Percentiles rank a stretch among this genome's conserved stretches.
Conservation (phyloP, 2,888 invertebrate genomes). For the Neoascia interrupta region DNA sequence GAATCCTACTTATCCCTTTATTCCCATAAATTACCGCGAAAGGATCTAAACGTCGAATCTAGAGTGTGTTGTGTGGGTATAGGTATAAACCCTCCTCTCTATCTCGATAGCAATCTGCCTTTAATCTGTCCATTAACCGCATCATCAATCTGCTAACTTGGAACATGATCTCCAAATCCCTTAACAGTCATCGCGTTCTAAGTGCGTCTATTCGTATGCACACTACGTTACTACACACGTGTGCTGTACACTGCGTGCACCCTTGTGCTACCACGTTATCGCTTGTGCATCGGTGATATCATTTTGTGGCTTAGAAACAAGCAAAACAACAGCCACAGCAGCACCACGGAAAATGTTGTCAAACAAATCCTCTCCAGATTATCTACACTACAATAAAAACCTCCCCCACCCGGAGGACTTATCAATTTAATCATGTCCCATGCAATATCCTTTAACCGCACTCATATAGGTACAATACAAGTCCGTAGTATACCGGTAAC, state of each 20-base stretch:
- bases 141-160: conserved; percentile 57
- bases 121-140: conserved; percentile 50
- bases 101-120: conserved; percentile 13
- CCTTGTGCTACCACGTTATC: conserved; percentile 5
- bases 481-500: conserved; percentile 11
- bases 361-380: conserved; percentile 57
- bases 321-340: background rate
- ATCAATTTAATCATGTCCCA: conserved; percentile 68
- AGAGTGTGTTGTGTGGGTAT: too few species aligned
- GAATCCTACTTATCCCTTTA: too few species aligned
- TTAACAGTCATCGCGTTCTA: conserved; percentile 29
- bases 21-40: too few species aligned
- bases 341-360: conserved; percentile 31
- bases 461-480: background rate
- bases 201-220: too few species aligned
- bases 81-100: too few species aligned
- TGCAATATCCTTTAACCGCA: conserved; percentile 51
- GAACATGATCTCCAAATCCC: conserved; percentile 59
- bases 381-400: conserved; percentile 32
- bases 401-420: conserved; percentile 51
- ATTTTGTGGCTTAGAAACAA: conserved; percentile 6
- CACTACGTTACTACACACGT: too few species aligned
- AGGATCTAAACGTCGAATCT: background rate
- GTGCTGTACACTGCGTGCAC: conserved; percentile 4
- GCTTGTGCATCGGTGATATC: conserved; percentile 23